Percentiles rank a stretch among this genome's conserved stretches.
phyloP scores from a whole-genome alignment of 1,140 invertebrate species.

The Habropoda laboriosa region DNA sequence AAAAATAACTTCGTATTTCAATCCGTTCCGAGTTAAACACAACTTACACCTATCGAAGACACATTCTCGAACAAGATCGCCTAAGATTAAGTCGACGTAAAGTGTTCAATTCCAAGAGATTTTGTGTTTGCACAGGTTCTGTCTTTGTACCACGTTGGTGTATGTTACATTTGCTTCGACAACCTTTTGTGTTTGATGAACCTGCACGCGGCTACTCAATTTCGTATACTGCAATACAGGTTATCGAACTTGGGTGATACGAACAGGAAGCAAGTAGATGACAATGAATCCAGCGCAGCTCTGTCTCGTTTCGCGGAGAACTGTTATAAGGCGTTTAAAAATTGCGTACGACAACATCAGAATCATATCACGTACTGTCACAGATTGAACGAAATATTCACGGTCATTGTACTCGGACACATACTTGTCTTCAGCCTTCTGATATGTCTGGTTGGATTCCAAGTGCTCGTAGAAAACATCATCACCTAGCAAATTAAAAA shows the following conservation, averaged over 20 bases:
- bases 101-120: too few species aligned
- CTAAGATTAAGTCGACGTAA: too few species aligned
- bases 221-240: conserved; percentile 59
- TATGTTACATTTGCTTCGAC: conserved; percentile 64
- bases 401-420: conserved; percentile 31
- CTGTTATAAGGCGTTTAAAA: background rate
- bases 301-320: background rate
- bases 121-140: conserved; percentile 52
- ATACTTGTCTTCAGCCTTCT: conserved; percentile 31
- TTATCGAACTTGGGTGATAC: background rate
- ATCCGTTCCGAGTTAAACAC: too few species aligned
- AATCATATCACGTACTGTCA: conserved; percentile 37
- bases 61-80: too few species aligned
- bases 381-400: conserved; percentile 39
- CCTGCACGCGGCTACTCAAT: conserved; percentile 56
- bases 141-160: conserved; percentile 40
- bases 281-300: too few species aligned
- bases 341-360: conserved; percentile 43
- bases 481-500: too few species aligned
- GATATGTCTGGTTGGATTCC: conserved; percentile 47
- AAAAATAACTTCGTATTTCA: too few species aligned
- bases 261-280: background rate
- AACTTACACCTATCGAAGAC: too few species aligned
- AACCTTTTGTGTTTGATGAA: conserved; percentile 63
- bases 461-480: conserved; percentile 6